Evolutionary conservation across 2,888 invertebrate species (phyloP), one percentile per base, ranked within the genome.

Genomic region (Stenotaenia linearis): DNA sequence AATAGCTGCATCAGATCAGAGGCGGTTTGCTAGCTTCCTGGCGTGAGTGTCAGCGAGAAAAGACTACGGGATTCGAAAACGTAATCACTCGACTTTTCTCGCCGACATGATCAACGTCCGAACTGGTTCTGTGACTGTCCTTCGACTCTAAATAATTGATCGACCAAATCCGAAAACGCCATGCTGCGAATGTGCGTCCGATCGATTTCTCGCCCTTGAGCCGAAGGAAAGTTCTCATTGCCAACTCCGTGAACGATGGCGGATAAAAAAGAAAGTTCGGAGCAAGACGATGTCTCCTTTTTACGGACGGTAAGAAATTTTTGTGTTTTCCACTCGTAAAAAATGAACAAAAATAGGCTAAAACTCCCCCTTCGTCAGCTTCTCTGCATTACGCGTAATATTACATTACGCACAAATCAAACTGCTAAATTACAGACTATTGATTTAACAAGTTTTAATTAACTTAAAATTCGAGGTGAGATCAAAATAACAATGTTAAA

Each of bases 211-310:
- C 25, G 69, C 69, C 69, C 69, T 69, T 69, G 69, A 69, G 69
- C 25, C 69, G 69, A 69, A 69, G 69, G 69, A 69, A 69, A 69
- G 69, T 69, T 69, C 69, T 28, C 69, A 69, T 69, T 69, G 25
- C 69, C 69, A 69, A 75, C 32, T 32, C 10, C 45, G 40, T 75
- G 37, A 50, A 32, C 61, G 69, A 96, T 96, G 95, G 95, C 95
- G 86, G 95, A 96, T 89, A 93, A 93, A 86, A 96, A 96, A 88
- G 96, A 95, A 86, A 94, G 96, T 83, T 97, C 97, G 86, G 98
- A 98, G 89, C 98, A 98, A 89, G 98, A 98, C 92, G 98, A 98
- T 91, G 97, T 98, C 89, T 98, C 98, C 88, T 98, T 98, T 90
- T 91, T 98, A 85, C 93, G 98, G 86, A 98, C 98, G 92, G 98